Percentiles rank a stretch among this genome's conserved stretches.
Conservation (phyloP, 2,797 vertebrate genomes). For the Cheirogaleus major region DNA sequence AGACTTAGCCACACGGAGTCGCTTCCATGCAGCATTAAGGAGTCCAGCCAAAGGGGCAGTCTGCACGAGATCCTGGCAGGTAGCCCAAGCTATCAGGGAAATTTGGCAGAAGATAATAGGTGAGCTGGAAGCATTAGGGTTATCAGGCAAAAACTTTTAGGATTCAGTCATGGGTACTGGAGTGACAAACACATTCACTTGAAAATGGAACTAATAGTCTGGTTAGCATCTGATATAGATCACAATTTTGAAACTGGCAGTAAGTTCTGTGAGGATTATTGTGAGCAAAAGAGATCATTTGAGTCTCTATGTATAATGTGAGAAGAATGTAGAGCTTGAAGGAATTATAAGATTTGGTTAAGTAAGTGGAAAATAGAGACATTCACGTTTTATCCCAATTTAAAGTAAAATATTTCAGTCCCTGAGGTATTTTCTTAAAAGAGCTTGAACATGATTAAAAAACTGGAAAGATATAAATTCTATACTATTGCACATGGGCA, state of each 20-base stretch:
- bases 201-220: conserved; percentile 3
- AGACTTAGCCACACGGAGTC: neutral
- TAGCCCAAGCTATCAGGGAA: neutral
- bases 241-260: neutral
- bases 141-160: neutral
- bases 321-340: conserved; percentile 50
- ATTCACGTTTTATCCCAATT: conserved; percentile 56
- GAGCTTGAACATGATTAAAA: conserved; percentile 34
- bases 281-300: neutral
- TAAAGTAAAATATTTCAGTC: conserved; percentile 47
- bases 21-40: neutral
- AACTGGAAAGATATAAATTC: conserved; percentile 18
- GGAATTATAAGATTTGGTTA: conserved; percentile 57
- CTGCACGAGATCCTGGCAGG: neutral
- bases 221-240: neutral
- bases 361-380: conserved; percentile 58
- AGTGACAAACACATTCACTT: neutral
- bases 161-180: neutral
- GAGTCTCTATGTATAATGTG: conserved; percentile 14
- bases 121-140: neutral
- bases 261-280: neutral
- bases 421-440: neutral
- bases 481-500: neutral
- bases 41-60: neutral
- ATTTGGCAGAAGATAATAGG: neutral